These are phyloP conservation scores for Eupsilia transversa DNA, from an alignment of 2,888 invertebrate genomes.

Conservation along the genomic window DNA sequence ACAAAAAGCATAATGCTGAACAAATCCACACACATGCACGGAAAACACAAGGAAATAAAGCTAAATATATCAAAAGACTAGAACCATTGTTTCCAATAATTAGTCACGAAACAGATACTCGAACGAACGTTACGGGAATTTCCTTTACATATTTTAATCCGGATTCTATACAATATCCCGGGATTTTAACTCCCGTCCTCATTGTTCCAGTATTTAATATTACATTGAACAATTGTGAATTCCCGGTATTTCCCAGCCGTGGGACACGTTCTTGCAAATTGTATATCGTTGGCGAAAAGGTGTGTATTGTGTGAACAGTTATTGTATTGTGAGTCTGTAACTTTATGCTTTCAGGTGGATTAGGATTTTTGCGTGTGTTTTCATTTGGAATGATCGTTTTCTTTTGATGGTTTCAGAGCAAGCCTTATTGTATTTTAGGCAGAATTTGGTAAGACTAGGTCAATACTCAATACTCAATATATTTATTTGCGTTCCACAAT, in stretches of 20 bases:
- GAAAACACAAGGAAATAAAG: slow-evolving; percentile 33
- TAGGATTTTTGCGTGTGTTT: slow-evolving; percentile 20
- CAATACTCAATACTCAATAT: too few relatives aligned
- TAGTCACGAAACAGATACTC: slow-evolving; percentile 45
- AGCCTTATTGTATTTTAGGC: not conserved
- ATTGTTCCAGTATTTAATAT: slow-evolving; percentile 69
- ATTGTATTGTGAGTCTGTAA: slow-evolving; percentile 38
- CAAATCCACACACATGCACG: slow-evolving; percentile 7
- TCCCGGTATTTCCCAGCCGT: slow-evolving; percentile 46
- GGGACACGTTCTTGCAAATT: slow-evolving; percentile 58
- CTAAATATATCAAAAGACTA: slow-evolving; percentile 43
- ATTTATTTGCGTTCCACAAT: too few relatives aligned
- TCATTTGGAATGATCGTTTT: slow-evolving; percentile 25
- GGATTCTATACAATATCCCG: slow-evolving; percentile 62
- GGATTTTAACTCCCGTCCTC: slow-evolving; percentile 49
- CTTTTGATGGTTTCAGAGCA: slow-evolving; percentile 5
- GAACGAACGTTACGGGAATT: slow-evolving; percentile 45
- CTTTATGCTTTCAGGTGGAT: slow-evolving; percentile 21
- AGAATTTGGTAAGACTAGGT: not conserved
- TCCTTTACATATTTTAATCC: slow-evolving; percentile 68
- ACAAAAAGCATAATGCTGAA: slow-evolving; percentile 5
- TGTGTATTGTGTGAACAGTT: slow-evolving; percentile 39
- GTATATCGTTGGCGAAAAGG: slow-evolving; percentile 49
- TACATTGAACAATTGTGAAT: slow-evolving; percentile 64
- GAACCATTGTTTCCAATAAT: slow-evolving; percentile 63